Evolutionary conservation across 2,888 invertebrate species (phyloP).

Genomic region (Lochmaea capreae): DNA sequence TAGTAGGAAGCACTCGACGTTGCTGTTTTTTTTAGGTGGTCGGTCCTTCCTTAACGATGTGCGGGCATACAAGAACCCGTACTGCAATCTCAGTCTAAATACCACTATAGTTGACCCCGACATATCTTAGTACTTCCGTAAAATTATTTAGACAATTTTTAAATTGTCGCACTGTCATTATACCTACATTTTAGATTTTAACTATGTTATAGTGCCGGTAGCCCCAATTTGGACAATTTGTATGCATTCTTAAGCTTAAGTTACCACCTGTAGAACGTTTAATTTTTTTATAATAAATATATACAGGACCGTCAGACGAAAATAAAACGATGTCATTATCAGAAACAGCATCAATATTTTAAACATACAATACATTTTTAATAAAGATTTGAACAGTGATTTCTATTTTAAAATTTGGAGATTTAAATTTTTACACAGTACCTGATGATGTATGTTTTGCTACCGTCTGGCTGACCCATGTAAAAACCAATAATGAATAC

Average conservation of each 20-base stretch:
- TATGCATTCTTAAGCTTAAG: background rate
- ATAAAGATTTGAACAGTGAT: too few species aligned
- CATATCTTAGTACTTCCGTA: too few species aligned
- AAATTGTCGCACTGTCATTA: background rate
- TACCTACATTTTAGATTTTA: background rate
- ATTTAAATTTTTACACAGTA: too few species aligned
- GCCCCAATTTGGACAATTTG: background rate
- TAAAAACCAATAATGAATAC: conserved; percentile 4
- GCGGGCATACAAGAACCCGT: too few species aligned
- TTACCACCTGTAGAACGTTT: background rate
- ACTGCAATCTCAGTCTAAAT: too few species aligned
- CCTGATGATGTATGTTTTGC: background rate
- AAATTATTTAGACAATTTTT: background rate
- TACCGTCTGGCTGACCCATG: background rate
- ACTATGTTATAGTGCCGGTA: background rate
- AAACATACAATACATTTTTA: too few species aligned
- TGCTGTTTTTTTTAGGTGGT: too few species aligned
- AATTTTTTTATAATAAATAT: background rate
- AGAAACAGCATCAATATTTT: background rate
- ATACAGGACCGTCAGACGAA: background rate
- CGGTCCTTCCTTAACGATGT: too few species aligned
- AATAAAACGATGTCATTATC: background rate
- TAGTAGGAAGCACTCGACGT: too few species aligned
- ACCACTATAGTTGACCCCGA: too few species aligned
- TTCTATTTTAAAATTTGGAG: too few species aligned